Evolutionary conservation across 1,140 invertebrate genomes (phyloP).

Genomic region (Drosophila arizonae): DNA sequence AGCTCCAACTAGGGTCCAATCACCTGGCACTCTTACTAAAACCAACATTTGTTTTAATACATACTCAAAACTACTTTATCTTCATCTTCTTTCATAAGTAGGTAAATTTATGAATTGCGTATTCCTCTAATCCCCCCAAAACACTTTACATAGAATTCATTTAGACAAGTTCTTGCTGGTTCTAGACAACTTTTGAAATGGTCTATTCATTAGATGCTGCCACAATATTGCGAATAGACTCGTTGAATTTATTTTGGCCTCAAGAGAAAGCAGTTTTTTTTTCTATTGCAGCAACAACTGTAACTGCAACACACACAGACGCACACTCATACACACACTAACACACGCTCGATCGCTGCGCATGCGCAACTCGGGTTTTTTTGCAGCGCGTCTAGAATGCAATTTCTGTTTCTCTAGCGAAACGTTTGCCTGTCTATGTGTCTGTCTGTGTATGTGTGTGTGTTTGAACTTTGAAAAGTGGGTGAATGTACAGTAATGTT

Average conservation of each 20-base stretch:
- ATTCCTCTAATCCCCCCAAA: neutral
- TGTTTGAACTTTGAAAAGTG: constrained; percentile 82
- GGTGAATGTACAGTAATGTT: constrained; percentile 83
- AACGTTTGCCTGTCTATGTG: constrained; percentile 50
- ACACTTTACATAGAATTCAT: constrained; percentile 3
- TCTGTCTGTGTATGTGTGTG: constrained; percentile 57
- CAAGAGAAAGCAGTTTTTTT: constrained; percentile 79
- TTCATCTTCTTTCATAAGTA: neutral
- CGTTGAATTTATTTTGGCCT: constrained; percentile 71
- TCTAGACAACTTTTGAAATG: constrained; percentile 28
- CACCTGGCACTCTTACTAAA: too few species aligned
- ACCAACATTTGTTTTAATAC: too few species aligned
- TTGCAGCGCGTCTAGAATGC: constrained; percentile 63
- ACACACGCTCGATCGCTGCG: constrained; percentile 52
- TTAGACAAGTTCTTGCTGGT: constrained; percentile 35
- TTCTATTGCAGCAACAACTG: constrained; percentile 60
- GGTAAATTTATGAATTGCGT: neutral
- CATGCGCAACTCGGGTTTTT: constrained; percentile 69
- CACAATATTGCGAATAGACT: constrained; percentile 70
- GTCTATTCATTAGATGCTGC: constrained; percentile 44
- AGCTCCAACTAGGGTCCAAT: too few species aligned
- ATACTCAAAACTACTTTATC: too few species aligned
- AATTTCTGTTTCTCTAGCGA: constrained; percentile 74
- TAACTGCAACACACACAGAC: constrained; percentile 40
- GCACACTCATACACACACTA: constrained; percentile 34